phyloP scores from a whole-genome alignment of 1,140 invertebrate genomes.

The Drosophila murphyi region DNA sequence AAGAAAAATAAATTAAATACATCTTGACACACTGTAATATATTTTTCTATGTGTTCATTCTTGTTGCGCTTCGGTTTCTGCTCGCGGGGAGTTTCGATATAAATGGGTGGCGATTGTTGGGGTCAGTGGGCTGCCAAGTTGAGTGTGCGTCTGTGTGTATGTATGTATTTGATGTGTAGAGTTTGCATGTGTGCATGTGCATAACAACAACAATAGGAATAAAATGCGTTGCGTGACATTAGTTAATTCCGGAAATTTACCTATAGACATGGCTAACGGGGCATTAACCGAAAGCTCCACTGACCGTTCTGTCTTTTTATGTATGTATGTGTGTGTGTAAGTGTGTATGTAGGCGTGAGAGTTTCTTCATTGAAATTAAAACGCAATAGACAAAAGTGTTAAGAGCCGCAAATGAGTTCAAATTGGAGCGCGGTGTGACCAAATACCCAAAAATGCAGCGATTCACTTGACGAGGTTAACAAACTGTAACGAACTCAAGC shows the following conservation, averaged over 20 bases:
- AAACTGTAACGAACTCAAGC: constrained; percentile 68
- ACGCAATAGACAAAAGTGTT: constrained; percentile 63
- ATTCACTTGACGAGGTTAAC: constrained; percentile 53
- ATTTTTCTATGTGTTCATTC: constrained; percentile 9
- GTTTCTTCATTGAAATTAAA: constrained; percentile 28
- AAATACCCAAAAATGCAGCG: constrained; percentile 33
- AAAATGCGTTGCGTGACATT: constrained; percentile 61
- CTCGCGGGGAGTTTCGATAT: not conserved
- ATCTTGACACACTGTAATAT: constrained; percentile 28
- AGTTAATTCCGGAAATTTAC: constrained; percentile 69
- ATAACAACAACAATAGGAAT: constrained; percentile 49
- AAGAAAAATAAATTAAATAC: not conserved
- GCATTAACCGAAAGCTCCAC: constrained; percentile 36
- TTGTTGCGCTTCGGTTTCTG: constrained; percentile 2
- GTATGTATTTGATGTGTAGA: not conserved
- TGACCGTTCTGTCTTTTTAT: constrained; percentile 17
- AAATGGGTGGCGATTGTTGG: constrained; percentile 26
- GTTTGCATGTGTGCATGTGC: constrained; percentile 39
- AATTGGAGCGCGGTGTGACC: constrained; percentile 36
- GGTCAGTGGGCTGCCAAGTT: constrained; percentile 39
- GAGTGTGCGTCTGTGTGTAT: not conserved
- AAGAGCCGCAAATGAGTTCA: constrained; percentile 15
- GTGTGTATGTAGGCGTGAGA: constrained; percentile 10
- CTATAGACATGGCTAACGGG: constrained; percentile 60
- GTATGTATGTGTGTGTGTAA: constrained; percentile 1